Conservation (phyloP, 2,113 vertebrate species). For the Cyprinodon brontotheroides region DNA sequence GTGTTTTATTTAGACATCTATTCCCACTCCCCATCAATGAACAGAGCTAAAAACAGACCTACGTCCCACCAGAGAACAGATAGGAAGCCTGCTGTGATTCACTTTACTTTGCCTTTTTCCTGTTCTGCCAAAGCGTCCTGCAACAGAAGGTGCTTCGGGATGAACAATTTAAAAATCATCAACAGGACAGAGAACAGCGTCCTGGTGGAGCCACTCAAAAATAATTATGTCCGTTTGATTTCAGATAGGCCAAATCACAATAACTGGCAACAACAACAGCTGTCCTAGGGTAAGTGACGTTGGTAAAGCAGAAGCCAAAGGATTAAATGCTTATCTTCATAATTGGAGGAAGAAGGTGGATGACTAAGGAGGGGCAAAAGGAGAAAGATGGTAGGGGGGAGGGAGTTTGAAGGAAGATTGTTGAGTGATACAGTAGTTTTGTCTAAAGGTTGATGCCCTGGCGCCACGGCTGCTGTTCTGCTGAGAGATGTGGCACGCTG, state of each 20-base stretch:
- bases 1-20: constrained; percentile 36
- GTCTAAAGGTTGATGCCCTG: constrained; percentile 72
- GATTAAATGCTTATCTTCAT: constrained; percentile 35
- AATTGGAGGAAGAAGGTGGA: constrained; percentile 45
- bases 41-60: constrained; percentile 54
- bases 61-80: constrained; percentile 21
- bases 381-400: constrained; percentile 28
- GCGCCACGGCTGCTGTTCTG: constrained; percentile 74
- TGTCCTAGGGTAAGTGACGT: constrained; percentile 32
- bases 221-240: constrained; percentile 45
- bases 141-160: background rate
- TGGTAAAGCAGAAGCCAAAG: constrained; percentile 19
- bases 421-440: constrained; percentile 80
- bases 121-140: constrained; percentile 46
- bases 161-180: constrained; percentile 24
- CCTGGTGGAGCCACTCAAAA: constrained; percentile 25
- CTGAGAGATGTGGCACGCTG: constrained; percentile 71
- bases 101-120: constrained; percentile 55
- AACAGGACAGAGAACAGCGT: background rate
- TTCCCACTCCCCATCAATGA: constrained; percentile 41
- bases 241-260: constrained; percentile 30
- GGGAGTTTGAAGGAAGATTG: constrained; percentile 56
- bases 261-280: constrained; percentile 40
- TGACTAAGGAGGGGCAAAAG: constrained; percentile 9
- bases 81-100: constrained; percentile 62